Evolutionary conservation across 2,888 invertebrate species (phyloP).

Genomic region (Eledona agricola): DNA sequence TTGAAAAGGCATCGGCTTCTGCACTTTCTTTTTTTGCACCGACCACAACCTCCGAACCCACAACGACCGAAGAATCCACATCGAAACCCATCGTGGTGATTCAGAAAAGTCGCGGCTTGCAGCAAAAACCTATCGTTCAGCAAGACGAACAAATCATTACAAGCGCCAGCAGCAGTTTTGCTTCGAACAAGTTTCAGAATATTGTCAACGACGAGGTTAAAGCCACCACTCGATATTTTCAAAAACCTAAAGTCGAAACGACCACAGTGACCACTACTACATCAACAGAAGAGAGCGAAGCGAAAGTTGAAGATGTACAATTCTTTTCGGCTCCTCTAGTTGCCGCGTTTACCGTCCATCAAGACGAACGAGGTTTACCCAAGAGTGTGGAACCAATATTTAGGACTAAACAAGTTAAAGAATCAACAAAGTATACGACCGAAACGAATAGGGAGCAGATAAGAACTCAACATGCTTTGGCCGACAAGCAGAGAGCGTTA

Average conservation of each 20-base stretch:
- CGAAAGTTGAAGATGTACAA: slow-evolving; percentile 75
- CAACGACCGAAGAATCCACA: slow-evolving; percentile 37
- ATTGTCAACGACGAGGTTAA: slow-evolving; percentile 25
- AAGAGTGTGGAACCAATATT: slow-evolving; percentile 80
- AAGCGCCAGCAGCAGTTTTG: slow-evolving; percentile 54
- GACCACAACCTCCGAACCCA: slow-evolving; percentile 45
- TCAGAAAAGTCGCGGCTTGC: slow-evolving; percentile 54
- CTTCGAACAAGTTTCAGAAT: slow-evolving; percentile 34
- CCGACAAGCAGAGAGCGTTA: slow-evolving; percentile 73
- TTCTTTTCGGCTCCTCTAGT: slow-evolving; percentile 84
- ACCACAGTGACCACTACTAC: slow-evolving; percentile 65
- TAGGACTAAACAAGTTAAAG: slow-evolving; percentile 62
- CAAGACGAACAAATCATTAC: slow-evolving; percentile 54
- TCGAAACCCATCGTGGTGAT: slow-evolving; percentile 51
- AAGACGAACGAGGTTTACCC: slow-evolving; percentile 81
- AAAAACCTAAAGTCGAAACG: slow-evolving; percentile 35
- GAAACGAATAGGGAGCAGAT: slow-evolving; percentile 42
- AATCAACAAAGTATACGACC: slow-evolving; percentile 33
- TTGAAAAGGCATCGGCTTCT: slow-evolving; percentile 64
- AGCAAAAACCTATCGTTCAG: slow-evolving; percentile 50
- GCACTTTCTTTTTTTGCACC: slow-evolving; percentile 68
- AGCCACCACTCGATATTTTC: slow-evolving; percentile 7
- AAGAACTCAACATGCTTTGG: slow-evolving; percentile 62
- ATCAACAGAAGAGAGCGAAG: slow-evolving; percentile 74
- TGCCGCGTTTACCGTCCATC: slow-evolving; percentile 86